Evolutionary conservation across 2,888 invertebrate genomes (phyloP), one percentile per base, ranked within the genome.

Genomic region (Agriopis leucophaearia): DNA sequence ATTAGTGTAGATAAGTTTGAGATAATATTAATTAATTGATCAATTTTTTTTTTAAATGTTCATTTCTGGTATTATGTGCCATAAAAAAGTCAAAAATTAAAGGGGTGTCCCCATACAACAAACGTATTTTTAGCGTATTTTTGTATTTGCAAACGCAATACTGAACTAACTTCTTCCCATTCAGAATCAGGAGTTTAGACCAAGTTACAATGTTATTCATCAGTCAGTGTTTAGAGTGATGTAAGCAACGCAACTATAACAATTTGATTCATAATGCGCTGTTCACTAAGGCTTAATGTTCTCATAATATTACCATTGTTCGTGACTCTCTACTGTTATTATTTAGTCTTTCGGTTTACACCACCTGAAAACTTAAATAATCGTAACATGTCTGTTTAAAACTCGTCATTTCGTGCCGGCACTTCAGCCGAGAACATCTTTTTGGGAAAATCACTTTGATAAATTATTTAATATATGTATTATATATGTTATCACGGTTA

Each of bases 401-500:
- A 18, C 10, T n/a, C 16, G 5, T 40, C 59, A 59, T 59, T 55
- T 50, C n/a, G 35, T 45, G 15, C 18, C 47, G 48, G 48, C 18
- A 48, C 16, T 38, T 48, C 12, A 40, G 42, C 27, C 13, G 44
- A 12, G 12, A 18, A 18, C 42, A 55, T 55, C 18, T n/a, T 27
- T 42, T 9, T 54, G 38, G 8, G 16, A 8, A n/a, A 0, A 18
- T n/a, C 15, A 16, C 35, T 40, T 40, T 47, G 9, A 36, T 18
- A 9, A 9, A 36, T 47, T 57, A 4, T 27, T 44, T 47, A n/a
- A n/a, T n/a, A n/a, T n/a, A n/a, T n/a, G n/a, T n/a, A n/a, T n/a
- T n/a, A n/a, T n/a, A 18, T 54, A 48, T 16, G 10, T 63, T 55
- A n/a, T 4, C 45, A 51, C 60, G 42, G 64, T 64, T 66, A 64